phyloP scores from a whole-genome alignment of 2,888 invertebrate species.

The Latrodectus elegans region DNA sequence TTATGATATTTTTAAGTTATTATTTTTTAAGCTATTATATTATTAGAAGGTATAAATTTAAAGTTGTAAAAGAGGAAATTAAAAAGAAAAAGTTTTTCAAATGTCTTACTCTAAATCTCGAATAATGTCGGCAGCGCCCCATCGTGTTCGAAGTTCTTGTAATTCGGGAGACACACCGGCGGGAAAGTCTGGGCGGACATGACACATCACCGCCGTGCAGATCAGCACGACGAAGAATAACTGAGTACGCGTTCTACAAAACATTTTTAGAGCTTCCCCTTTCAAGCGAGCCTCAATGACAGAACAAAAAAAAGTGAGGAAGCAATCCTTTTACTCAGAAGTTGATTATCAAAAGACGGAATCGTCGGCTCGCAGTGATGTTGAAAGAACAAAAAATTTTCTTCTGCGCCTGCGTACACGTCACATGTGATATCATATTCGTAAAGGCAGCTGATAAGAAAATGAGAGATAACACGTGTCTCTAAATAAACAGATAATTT shows the following conservation, averaged over 20 bases:
- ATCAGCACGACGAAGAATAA: constrained; percentile 14
- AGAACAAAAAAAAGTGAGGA: too few relatives aligned
- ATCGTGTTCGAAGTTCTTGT: constrained; percentile 45
- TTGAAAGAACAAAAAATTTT: too few relatives aligned
- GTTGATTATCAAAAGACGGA: too few relatives aligned
- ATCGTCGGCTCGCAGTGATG: too few relatives aligned
- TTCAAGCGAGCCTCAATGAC: too few relatives aligned
- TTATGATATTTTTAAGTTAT: neutral
- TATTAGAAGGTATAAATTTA: neutral
- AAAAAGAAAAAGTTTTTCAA: neutral
- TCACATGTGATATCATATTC: too few relatives aligned
- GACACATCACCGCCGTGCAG: constrained; percentile 42
- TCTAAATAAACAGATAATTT: too few relatives aligned
- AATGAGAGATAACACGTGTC: too few relatives aligned
- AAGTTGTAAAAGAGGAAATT: neutral
- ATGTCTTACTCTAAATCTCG: constrained; percentile 65
- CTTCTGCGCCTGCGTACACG: too few relatives aligned
- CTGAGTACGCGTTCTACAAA: neutral
- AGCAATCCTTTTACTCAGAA: too few relatives aligned
- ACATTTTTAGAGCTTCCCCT: neutral
- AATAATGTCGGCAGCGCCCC: constrained; percentile 65
- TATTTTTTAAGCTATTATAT: neutral
- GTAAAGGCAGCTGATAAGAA: too few relatives aligned
- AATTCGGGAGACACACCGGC: constrained; percentile 34
- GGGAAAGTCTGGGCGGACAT: constrained; percentile 32